Evolutionary conservation across 2,797 vertebrate species (phyloP).

Genomic region (Anniella stebbinsi): DNA sequence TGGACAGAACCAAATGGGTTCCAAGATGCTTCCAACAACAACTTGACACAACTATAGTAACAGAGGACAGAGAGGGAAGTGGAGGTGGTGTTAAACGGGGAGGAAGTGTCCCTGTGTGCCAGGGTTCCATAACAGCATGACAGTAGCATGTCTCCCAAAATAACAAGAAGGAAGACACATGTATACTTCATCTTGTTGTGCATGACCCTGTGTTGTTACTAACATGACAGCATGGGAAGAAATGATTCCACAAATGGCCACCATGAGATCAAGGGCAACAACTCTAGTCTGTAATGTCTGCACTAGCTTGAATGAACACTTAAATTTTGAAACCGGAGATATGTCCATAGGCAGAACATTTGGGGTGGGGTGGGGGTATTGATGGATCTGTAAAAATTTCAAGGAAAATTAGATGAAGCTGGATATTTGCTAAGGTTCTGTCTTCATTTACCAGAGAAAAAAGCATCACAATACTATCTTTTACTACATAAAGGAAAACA

Average conservation of each 20-base stretch:
- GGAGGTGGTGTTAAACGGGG: neutral
- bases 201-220: too few species aligned
- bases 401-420: neutral
- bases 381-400: neutral
- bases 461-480: neutral
- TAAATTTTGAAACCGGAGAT: neutral
- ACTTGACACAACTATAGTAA: neutral
- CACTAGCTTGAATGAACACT: neutral
- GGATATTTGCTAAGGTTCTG: neutral
- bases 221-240: too few species aligned
- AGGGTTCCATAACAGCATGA: too few species aligned
- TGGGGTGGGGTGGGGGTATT: too few species aligned
- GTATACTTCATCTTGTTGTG: neutral
- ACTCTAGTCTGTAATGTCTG: neutral
- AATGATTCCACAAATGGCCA: too few species aligned
- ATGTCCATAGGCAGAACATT: neutral
- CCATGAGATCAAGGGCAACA: neutral
- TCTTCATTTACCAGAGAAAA: neutral
- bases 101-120: neutral
- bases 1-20: neutral
- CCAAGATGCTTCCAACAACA: neutral
- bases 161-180: neutral
- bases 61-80: neutral
- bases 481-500: neutral
- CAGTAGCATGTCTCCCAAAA: too few species aligned